Evolutionary conservation across 2,113 vertebrate species (phyloP).

Genomic region (Orycteropus afer): DNA sequence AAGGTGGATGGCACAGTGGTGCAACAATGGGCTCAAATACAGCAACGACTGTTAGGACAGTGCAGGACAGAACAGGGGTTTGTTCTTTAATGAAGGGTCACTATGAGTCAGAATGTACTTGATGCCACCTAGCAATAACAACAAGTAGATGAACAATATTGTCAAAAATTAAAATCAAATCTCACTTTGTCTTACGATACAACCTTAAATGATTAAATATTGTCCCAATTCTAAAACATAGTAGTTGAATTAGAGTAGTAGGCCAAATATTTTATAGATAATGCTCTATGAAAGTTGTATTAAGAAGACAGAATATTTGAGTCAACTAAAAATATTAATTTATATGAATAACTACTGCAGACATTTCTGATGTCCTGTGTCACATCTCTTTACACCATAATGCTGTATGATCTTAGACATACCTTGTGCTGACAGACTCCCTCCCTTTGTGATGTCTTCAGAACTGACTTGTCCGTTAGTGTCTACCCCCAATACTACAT

Average conservation of each 20-base stretch:
- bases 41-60: no score
- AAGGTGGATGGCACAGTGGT: no score
- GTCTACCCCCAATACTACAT: background rate
- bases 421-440: background rate
- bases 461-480: background rate
- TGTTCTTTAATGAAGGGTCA: no score
- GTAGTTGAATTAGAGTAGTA: background rate
- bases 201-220: background rate
- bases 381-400: background rate
- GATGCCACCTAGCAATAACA: no score
- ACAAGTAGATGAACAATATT: conserved; percentile 59
- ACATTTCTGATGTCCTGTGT: background rate
- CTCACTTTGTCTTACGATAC: conserved; percentile 20
- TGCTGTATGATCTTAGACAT: no score
- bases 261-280: background rate
- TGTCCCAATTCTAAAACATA: background rate
- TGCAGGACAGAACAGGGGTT: no score
- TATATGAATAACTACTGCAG: background rate
- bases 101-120: no score
- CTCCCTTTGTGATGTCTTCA: rapidly evolving
- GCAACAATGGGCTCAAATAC: no score
- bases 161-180: conserved; percentile 40
- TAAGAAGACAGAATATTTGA: conserved; percentile 3
- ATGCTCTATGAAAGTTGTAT: conserved; percentile 13
- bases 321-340: background rate